Conservation (phyloP, 2,113 vertebrate species). For the Crotalus viridis region DNA sequence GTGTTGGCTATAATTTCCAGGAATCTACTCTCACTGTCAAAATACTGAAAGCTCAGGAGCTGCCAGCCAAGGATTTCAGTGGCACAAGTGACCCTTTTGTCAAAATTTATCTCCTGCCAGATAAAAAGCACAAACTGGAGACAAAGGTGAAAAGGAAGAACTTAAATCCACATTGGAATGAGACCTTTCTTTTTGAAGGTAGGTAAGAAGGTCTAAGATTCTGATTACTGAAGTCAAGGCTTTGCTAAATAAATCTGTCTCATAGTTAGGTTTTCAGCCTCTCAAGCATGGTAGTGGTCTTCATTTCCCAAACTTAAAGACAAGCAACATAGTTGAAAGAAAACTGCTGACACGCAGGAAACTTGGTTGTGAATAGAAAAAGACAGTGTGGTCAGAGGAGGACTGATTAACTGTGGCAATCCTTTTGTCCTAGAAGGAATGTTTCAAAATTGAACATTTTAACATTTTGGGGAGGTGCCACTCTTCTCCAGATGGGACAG, state of each 20-base stretch:
- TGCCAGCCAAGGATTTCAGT: constrained; percentile 97
- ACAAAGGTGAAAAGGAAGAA: constrained; percentile 99
- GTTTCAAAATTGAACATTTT: neutral
- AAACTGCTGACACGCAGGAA: neutral
- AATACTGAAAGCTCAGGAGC: constrained; percentile 93
- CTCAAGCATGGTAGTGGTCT: neutral
- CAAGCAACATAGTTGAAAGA: neutral
- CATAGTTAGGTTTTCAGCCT: neutral
- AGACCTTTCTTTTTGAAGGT: constrained; percentile 99
- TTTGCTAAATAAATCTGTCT: neutral
- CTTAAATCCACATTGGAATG: constrained; percentile 97
- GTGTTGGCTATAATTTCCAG: constrained; percentile 98
- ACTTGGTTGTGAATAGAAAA: neutral
- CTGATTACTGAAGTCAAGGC: neutral
- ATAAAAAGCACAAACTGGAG: constrained; percentile 99
- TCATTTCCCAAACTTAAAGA: neutral
- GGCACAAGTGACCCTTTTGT: constrained; percentile 98
- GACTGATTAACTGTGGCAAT: neutral
- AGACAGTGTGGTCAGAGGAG: neutral
- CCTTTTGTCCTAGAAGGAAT: neutral
- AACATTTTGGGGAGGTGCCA: neutral
- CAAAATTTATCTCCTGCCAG: constrained; percentile 97
- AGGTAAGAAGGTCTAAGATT: constrained; percentile 17
- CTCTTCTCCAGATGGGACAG: neutral
- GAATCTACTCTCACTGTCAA: constrained; percentile 97